Conservation (phyloP, 2,113 vertebrate species). For the Ranitomeya imitator region DNA sequence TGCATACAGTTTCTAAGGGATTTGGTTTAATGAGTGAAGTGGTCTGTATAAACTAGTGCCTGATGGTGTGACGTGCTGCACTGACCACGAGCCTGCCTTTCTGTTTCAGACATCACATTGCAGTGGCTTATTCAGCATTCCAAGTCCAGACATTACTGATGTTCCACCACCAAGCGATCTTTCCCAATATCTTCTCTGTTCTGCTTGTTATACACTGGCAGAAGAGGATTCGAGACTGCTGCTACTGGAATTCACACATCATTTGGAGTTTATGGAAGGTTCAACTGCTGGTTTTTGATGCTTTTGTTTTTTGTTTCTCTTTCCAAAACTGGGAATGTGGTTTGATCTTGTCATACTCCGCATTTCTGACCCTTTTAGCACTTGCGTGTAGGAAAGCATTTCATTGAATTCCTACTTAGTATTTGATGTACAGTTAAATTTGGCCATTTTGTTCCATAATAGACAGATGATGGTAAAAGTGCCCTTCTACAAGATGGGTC, state of each 20-base stretch:
- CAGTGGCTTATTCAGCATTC: conserved; percentile 90
- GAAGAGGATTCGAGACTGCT: conserved; percentile 4
- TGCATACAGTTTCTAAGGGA: too few relatives aligned
- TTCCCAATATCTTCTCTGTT: conserved; percentile 11
- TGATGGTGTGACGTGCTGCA: background rate
- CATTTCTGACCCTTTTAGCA: conserved; percentile 39
- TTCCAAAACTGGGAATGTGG: conserved; percentile 19
- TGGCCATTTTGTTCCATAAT: background rate
- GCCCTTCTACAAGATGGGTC: background rate
- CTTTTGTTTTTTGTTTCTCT: background rate
- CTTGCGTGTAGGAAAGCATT: background rate
- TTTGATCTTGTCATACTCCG: conserved; percentile 3
- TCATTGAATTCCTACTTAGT: background rate
- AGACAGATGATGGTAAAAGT: background rate
- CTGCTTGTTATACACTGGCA: conserved; percentile 26
- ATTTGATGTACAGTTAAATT: conserved; percentile 24
- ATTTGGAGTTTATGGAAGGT: conserved; percentile 60
- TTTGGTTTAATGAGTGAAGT: too few relatives aligned
- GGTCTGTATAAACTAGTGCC: too few relatives aligned
- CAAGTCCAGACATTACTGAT: conserved; percentile 82
- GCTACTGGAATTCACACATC: conserved; percentile 45
- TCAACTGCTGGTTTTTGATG: conserved; percentile 57
- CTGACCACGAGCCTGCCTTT: background rate
- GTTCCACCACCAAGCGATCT: background rate
- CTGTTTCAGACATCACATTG: conserved; percentile 74